phyloP scores from a whole-genome alignment of 2,888 invertebrate genomes.

The Papilio gigon region DNA sequence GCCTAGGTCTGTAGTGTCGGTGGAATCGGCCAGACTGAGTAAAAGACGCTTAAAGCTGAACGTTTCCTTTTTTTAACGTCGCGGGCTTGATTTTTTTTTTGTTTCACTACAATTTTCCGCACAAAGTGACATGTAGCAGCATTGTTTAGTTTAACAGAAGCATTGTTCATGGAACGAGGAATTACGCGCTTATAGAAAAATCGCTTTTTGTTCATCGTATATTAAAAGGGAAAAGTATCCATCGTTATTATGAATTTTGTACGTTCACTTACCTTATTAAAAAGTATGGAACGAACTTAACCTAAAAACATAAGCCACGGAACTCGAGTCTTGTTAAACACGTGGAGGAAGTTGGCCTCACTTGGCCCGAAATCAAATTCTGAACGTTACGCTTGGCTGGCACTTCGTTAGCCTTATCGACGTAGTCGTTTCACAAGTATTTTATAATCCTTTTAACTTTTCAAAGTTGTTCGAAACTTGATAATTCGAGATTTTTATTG shows the following conservation, averaged over 20 bases:
- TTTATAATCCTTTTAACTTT: constrained; percentile 41
- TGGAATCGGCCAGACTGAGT: neutral
- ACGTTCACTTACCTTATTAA: constrained; percentile 27
- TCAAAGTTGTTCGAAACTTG: constrained; percentile 16
- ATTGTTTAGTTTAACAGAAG: constrained; percentile 6
- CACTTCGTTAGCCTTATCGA: constrained; percentile 42
- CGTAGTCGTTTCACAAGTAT: constrained; percentile 28
- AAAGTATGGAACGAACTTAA: constrained; percentile 26
- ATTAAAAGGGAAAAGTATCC: constrained; percentile 17
- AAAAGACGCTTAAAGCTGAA: neutral
- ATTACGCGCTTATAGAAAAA: constrained; percentile 16
- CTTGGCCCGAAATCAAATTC: constrained; percentile 48
- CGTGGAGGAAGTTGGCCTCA: constrained; percentile 37
- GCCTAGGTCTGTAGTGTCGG: neutral
- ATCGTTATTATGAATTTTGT: constrained; percentile 20
- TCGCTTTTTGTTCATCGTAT: neutral
- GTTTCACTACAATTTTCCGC: neutral
- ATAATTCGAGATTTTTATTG: constrained; percentile 10
- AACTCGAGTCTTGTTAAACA: constrained; percentile 38
- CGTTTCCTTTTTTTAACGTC: neutral
- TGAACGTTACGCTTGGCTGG: constrained; percentile 44
- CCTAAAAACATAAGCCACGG: constrained; percentile 34
- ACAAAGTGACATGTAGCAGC: constrained; percentile 4
- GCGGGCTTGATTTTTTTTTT: neutral
- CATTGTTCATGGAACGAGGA: neutral